Evolutionary conservation across 2,888 invertebrate genomes (phyloP).

Genomic region (Orgyia antiqua): DNA sequence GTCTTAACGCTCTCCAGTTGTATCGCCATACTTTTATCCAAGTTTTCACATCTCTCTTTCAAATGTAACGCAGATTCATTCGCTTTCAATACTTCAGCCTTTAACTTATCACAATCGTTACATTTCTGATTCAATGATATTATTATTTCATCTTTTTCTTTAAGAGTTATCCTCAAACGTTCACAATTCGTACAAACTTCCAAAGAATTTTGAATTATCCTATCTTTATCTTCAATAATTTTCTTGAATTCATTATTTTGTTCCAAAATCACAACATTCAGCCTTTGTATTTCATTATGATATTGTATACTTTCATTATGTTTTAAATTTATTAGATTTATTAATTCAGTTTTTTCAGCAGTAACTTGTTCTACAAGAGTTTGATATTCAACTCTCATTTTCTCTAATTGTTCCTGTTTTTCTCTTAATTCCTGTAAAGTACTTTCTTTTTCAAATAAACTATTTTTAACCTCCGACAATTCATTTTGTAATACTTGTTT

Average conservation of each 20-base stretch:
- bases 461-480: conserved; percentile 33
- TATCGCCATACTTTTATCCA: conserved; percentile 81
- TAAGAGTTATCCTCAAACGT: conserved; percentile 38
- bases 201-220: conserved; percentile 27
- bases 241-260: conserved; percentile 60
- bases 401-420: conserved; percentile 39
- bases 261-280: conserved; percentile 80
- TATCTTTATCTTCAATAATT: conserved; percentile 50
- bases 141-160: conserved; percentile 62
- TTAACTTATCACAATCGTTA: conserved; percentile 47
- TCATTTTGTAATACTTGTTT: conserved; percentile 46
- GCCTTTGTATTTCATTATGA: conserved; percentile 89
- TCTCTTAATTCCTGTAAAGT: conserved; percentile 37
- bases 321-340: conserved; percentile 85
- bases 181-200: conserved; percentile 50
- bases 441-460: conserved; percentile 36
- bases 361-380: conserved; percentile 39
- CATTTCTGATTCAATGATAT: conserved; percentile 43
- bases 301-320: conserved; percentile 91
- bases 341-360: conserved; percentile 83
- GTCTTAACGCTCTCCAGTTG: conserved; percentile 82
- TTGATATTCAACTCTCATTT: conserved; percentile 44
- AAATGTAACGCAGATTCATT: conserved; percentile 78
- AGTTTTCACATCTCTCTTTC: conserved; percentile 82
- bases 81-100: conserved; percentile 71